Base-by-base conservation (phyloP, 2,797 vertebrate genomes). In the Chaenodraco wilsoni region DNA sequence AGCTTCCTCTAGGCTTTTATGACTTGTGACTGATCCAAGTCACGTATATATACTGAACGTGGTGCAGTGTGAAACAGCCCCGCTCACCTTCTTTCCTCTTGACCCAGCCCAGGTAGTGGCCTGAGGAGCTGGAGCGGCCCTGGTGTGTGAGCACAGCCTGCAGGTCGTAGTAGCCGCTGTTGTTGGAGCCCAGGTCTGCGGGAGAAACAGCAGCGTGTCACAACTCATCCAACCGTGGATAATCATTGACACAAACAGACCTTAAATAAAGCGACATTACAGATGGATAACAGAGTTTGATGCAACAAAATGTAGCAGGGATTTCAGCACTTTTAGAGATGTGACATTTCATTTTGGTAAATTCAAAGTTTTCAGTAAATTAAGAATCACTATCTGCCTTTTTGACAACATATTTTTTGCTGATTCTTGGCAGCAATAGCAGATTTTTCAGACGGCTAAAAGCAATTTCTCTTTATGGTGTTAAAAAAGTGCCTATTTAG, bases 41-140 rank as follows among this genome's bases (percentile, higher is more conserved):
- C 21, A 10, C 7, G 8, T 9, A 37, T 14, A 40, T 1, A 2
- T 43, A 16, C 33, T 19, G 11, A 43, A 21, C 7, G 2, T 27
- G 8, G 5, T 0, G 13, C 5, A 3, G 3, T 2, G 19, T 12
- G 15, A 21, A 49, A 13, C n/a, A 13, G 3, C 11, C 1, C 23
- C 0, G 14, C 7, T 82, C 93, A 99, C 98, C 97, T 96, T 97
- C 96, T 97, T 99, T 99, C 93, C 98, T 97, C 91, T 97, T 98
- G 81, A 99, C 98, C 98, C 98, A 99, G 45, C 96, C 97, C 33
- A 99, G 96, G 0, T 99, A 99, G 89, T 99, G 98, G 27, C 98
- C 98, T 9, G 98, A 99, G 58, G 98, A 99, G 88, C 98, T 99
- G 9, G 98, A 99, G 87, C 98, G 96, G 82, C 98, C 98, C 86